Evolutionary conservation across 1,140 invertebrate genomes (phyloP).

Genomic region (Caerostris darwini): DNA sequence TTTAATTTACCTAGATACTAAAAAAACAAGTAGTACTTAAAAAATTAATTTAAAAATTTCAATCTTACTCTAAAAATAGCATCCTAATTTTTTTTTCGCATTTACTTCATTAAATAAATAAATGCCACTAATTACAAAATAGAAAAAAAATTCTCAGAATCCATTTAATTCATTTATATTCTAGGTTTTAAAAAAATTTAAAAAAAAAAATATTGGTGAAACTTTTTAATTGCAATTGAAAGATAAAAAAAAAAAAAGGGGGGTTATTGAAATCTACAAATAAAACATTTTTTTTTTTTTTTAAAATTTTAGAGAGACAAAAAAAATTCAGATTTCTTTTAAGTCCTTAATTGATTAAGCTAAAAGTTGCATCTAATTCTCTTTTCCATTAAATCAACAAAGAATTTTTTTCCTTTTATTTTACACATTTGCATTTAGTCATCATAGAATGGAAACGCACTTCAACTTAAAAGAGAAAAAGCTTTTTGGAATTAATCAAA

Average conservation of each 20-base stretch:
- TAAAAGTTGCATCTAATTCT: background rate
- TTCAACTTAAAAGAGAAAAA: no score
- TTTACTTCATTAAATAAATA: background rate
- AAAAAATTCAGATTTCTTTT: background rate
- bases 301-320: background rate
- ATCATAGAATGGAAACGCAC: no score
- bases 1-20: no score
- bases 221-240: background rate
- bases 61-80: background rate
- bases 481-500: no score
- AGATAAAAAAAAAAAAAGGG: background rate
- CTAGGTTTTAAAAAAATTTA: background rate
- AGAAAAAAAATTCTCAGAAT: background rate
- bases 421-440: no score
- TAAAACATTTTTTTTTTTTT: background rate
- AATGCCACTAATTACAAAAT: background rate
- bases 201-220: background rate
- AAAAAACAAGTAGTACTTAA: background rate
- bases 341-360: background rate
- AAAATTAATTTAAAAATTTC: background rate
- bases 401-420: background rate
- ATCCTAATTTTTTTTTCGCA: no score
- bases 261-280: background rate
- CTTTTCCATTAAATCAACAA: background rate
- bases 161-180: background rate